Base-by-base conservation (phyloP, 2,113 vertebrate genomes). In the Tor tambroides region DNA sequence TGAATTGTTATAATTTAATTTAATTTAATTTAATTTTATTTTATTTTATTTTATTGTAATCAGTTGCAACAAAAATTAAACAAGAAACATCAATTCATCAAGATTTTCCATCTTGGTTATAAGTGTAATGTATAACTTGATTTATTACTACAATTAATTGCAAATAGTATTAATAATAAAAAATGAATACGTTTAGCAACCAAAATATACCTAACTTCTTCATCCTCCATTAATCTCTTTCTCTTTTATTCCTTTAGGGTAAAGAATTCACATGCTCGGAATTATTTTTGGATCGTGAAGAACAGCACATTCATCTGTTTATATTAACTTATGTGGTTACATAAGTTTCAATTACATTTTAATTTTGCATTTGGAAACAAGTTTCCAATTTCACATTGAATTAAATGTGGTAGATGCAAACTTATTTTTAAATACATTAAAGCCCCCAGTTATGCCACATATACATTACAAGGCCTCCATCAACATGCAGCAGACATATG, bases 401-500 rank as follows among this genome's bases (percentile, higher is more conserved):
- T n/a, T 77, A 41, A 41, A 38, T 74, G 28, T 8, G 23, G 15
- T n/a, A 15, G 19, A 43, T 84, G 61, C 9, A 86, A 59, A 91
- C 91, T 90, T 91, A 91, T 86, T 84, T 88, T 88, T 90, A 83
- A 88, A 78, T 30, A 61, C 83, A 88, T 91, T 78, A 88, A 90
- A 90, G 90, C 86, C 90, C 89, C 91, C 90, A 93, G 75, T 93
- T 91, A 93, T 80, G 30, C 46, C 61, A 88, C 43, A 82, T 87
- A 86, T 83, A 87, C 90, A 90, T 89, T 91, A 89, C 89, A 79
- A 85, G 85, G 79, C 78, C 84, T 91, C 91, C 91, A 88, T 91
- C 89, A 93, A 93, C 94, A 94, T 90, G 92, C 92, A 95, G 94
- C 92, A 91, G 91, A 90, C 93, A 96, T 91, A 92, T 30, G 92